Conservation (phyloP, 2,797 vertebrate species). For the Sus cebifrons region DNA sequence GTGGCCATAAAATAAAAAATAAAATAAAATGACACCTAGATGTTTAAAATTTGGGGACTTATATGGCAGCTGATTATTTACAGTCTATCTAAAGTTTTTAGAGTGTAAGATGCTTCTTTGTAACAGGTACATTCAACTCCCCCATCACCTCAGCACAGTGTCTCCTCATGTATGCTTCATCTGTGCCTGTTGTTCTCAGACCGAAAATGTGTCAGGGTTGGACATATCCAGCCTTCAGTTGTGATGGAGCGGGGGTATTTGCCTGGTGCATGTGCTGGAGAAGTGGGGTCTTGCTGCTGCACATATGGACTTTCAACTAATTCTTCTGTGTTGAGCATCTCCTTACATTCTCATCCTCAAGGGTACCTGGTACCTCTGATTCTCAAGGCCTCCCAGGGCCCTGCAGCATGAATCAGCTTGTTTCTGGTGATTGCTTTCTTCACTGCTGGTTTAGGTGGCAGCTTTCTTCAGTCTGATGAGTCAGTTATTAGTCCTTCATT, state of each 20-base stretch:
- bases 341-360: neutral
- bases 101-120: neutral
- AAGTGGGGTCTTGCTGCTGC: neutral
- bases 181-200: neutral
- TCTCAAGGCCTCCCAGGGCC: neutral
- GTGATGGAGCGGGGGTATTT: neutral
- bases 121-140: neutral
- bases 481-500: neutral
- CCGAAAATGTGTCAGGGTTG: neutral
- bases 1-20: too few species aligned
- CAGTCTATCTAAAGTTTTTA: neutral
- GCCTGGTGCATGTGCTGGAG: neutral
- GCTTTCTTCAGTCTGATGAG: constrained; percentile 57
- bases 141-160: neutral
- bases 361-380: neutral
- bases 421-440: neutral
- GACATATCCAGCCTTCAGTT: neutral
- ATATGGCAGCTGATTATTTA: neutral
- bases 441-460: constrained; percentile 31
- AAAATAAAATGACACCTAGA: neutral
- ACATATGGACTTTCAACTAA: neutral
- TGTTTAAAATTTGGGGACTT: neutral
- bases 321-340: neutral
- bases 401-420: constrained; percentile 67
- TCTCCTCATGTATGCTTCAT: neutral